Base-by-base conservation (phyloP, 2,113 vertebrate species). In the Scomber scombrus region DNA sequence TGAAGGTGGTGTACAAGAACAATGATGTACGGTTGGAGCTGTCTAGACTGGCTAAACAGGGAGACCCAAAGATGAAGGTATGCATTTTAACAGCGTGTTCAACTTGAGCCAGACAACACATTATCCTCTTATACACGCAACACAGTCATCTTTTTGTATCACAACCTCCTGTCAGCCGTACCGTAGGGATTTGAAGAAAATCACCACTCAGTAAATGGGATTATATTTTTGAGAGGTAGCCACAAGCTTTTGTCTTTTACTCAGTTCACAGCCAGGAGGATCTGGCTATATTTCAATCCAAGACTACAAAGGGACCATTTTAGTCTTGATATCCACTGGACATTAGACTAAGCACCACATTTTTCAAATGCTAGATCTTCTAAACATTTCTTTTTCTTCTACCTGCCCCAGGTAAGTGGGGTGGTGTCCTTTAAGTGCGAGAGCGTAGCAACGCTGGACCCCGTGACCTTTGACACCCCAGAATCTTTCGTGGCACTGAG, bases 1-100 rank as follows among this genome's bases (percentile, higher is more conserved):
- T 93, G 47, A 94, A 99, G 97, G 98, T 99, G 85, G 97, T 99
- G 11, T 99, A 99, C 93, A 99, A 99, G 95, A 99, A 99, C 94
- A 99, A 99, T 0, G 98, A 99, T 79, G 98, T 99, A 71, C 95
- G 98, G 55, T 92, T 99, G 93, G 98, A 99, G 88, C 93, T 99
- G 82, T 99, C 98, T 75, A 95, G 97, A 84, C 96, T 99, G 90
- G 97, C 98, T 86, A 99, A 98, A 82, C 97, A 97, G 94, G 97
- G 97, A 72, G 97, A 99, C 92, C 95, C 97, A 56, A 99, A 99
- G 91, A 99, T 99, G 97, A 99, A 99, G 95, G 93, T 93, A 80
- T 34, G 67, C 8, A 4, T 72, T 72, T 64, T n/a, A 75, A 55
- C 69, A 57, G 43, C 52, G 66, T 23, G 40, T 67, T 52, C 34